Evolutionary conservation across 2,113 vertebrate species (phyloP), one percentile per base, ranked within the genome.

Genomic region (Engystomops pustulosus): DNA sequence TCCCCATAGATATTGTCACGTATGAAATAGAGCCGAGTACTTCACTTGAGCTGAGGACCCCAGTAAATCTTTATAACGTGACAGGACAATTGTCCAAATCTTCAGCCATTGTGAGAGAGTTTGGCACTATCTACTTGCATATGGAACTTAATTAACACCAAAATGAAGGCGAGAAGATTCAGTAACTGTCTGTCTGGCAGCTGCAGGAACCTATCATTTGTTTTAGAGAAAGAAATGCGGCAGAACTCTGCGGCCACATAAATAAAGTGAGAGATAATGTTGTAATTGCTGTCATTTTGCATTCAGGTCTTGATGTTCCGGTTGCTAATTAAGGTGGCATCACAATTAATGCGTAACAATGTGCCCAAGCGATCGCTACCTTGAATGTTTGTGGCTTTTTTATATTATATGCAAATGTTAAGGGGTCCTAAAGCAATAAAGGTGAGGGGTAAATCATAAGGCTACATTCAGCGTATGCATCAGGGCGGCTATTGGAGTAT

Each of bases 101-200:
- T 72, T 70, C 27, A 27, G 20, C 36, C 47, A 82, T 72, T 82
- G 47, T 60, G 23, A 30, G 69, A 69, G 62, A 72, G 34, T 60
- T 72, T 82, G 68, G 68, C 80, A 72, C 34, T 58, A 30, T 30
- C 36, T 53, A 53, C 68, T 72, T 72, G n/a, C 32, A 30, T 72
- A 30, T 55, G 53, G 34, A 71, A 82, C 47, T 55, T 82, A 82
- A 82, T 82, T 82, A 82, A 58, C 49, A 44, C 25, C 7, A 51
- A 72, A 82, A 72, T 72, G 68, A 72, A 82, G 80, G 47, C 41
- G 36, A 82, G 68, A 82, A 82, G 80, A 82, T 82, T 82, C 80
- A 82, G 67, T 82, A 72, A 82, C 80, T 82, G 80, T 53, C 51
- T 58, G 34, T 55, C 80, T 82, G 80, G 68, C 80, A 72, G 68